phyloP scores from a whole-genome alignment of 2,888 invertebrate species.

The Drosophila neonasuta region DNA sequence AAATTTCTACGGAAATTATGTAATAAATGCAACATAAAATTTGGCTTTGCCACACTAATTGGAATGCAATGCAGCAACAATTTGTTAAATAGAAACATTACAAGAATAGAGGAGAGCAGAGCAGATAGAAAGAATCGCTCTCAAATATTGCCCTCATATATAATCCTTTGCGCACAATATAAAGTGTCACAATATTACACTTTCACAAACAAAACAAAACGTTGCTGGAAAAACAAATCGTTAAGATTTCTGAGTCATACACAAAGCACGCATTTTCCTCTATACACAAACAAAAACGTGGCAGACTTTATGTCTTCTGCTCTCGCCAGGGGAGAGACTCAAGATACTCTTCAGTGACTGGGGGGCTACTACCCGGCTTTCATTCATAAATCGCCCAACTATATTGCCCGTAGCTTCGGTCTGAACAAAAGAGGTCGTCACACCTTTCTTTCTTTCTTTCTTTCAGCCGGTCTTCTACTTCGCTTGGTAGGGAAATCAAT shows the following conservation, averaged over 20 bases:
- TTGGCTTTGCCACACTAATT: slow-evolving; percentile 70
- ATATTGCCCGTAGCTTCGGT: slow-evolving; percentile 53
- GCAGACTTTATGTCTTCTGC: slow-evolving; percentile 72
- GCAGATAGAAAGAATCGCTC: neutral
- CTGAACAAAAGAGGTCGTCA: slow-evolving; percentile 70
- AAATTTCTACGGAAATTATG: slow-evolving; percentile 70
- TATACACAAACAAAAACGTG: slow-evolving; percentile 11
- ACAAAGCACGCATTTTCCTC: slow-evolving; percentile 33
- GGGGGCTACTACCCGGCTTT: slow-evolving; percentile 38
- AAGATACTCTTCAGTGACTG: neutral
- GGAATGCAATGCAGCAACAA: slow-evolving; percentile 71
- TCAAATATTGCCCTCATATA: slow-evolving; percentile 9
- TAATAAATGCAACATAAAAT: slow-evolving; percentile 78
- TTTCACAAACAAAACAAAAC: slow-evolving; percentile 65
- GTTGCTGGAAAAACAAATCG: slow-evolving; percentile 63
- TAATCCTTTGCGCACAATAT: slow-evolving; percentile 75
- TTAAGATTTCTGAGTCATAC: slow-evolving; percentile 49
- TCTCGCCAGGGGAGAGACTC: neutral
- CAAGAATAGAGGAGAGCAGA: slow-evolving; percentile 2
- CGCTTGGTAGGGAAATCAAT: slow-evolving; percentile 56
- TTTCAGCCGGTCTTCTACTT: neutral
- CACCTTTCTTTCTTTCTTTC: slow-evolving; percentile 49
- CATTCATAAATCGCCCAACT: slow-evolving; percentile 71
- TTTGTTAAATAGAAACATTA: slow-evolving; percentile 61
- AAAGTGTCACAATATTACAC: slow-evolving; percentile 81